Evolutionary conservation across 2,888 invertebrate species (phyloP).

Genomic region (Heliothis peltigera): DNA sequence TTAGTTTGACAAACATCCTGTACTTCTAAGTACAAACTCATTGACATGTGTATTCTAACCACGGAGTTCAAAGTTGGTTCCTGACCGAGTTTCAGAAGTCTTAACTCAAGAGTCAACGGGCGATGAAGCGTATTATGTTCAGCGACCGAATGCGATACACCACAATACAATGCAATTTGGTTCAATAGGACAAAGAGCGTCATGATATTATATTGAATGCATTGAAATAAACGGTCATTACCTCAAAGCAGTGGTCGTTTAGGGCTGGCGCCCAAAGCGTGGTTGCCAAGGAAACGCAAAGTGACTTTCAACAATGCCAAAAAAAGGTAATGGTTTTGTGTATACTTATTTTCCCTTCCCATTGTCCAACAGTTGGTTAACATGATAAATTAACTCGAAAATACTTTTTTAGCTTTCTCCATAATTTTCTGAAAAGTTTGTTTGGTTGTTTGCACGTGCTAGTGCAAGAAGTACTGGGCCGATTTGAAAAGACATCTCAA

Average conservation of each 20-base stretch:
- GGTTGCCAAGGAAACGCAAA: slow-evolving; percentile 17
- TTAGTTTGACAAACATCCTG: slow-evolving; percentile 10
- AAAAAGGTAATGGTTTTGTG: neutral
- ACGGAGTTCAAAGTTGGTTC: slow-evolving; percentile 26
- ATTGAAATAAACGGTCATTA: slow-evolving; percentile 12
- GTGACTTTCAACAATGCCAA: slow-evolving; percentile 6
- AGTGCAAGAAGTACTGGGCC: no score
- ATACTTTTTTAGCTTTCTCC: neutral
- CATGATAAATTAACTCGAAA: neutral
- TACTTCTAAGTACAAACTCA: slow-evolving; percentile 22
- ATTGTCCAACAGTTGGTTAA: slow-evolving; percentile 8
- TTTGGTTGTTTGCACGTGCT: no score
- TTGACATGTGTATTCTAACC: slow-evolving; percentile 37
- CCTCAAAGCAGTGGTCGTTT: neutral
- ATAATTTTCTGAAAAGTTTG: slow-evolving; percentile 7
- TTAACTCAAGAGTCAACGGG: slow-evolving; percentile 29
- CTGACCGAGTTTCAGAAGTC: slow-evolving; percentile 44
- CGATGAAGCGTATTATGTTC: slow-evolving; percentile 26
- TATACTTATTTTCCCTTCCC: neutral
- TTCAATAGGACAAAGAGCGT: slow-evolving; percentile 21
- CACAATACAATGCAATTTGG: slow-evolving; percentile 10
- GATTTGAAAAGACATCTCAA: no score
- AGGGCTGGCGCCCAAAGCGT: neutral
- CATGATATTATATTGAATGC: slow-evolving; percentile 6
- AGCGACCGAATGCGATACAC: slow-evolving; percentile 18